Evolutionary conservation across 1,140 invertebrate genomes (phyloP).

Genomic region (Cyrtorhinus lividipennis): DNA sequence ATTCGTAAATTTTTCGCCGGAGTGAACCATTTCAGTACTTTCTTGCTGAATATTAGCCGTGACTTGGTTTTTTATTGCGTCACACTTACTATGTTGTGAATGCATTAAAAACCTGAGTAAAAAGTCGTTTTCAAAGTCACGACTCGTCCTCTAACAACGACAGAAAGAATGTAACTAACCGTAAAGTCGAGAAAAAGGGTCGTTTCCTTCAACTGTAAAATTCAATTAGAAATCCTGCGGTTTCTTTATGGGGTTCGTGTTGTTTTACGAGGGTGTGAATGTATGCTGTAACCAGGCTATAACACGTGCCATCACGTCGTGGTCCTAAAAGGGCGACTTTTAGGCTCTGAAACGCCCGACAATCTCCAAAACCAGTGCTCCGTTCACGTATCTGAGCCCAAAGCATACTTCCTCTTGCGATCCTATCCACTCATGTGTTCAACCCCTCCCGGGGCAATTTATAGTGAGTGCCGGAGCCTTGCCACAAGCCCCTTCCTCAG

Average conservation of each 20-base stretch:
- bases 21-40: too few species aligned
- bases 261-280: neutral
- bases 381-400: constrained; percentile 1
- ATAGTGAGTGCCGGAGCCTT: neutral
- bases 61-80: too few species aligned
- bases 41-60: too few species aligned
- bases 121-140: too few species aligned
- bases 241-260: neutral
- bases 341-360: neutral
- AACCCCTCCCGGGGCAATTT: neutral
- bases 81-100: too few species aligned
- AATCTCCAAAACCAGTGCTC: neutral
- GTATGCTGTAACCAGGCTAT: neutral
- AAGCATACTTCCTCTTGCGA: constrained; percentile 4
- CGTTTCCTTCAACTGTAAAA: neutral
- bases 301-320: constrained; percentile 3
- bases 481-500: neutral
- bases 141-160: too few species aligned
- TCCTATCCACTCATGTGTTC: constrained; percentile 6
- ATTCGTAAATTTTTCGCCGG: too few species aligned
- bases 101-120: too few species aligned
- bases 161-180: neutral
- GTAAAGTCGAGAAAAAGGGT: too few species aligned
- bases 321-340: neutral
- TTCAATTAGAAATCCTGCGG: neutral